These are phyloP conservation scores for Rhopalosiphum padi DNA, from an alignment of 1,140 invertebrate genomes.

Conservation along the genomic window DNA sequence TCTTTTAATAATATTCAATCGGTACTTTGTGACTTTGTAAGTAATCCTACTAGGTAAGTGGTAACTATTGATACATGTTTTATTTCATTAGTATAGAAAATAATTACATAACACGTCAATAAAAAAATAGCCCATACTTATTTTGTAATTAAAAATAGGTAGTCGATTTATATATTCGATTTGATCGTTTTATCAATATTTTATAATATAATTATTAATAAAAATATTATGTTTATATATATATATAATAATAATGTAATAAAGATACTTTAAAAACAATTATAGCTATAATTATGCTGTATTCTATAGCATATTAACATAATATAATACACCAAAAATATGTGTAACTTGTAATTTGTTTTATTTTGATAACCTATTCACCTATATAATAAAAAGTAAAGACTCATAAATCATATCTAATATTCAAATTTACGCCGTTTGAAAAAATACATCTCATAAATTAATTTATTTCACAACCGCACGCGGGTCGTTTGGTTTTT, in stretches of 20 bases:
- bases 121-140: background rate
- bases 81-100: background rate
- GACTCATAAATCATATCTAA: background rate
- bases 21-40: background rate
- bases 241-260: background rate
- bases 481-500: background rate
- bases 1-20: background rate
- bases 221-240: background rate
- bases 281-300: background rate
- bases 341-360: background rate
- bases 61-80: background rate
- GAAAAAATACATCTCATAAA: background rate
- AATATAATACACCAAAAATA: background rate
- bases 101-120: background rate
- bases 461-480: background rate
- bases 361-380: background rate
- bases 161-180: background rate
- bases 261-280: background rate
- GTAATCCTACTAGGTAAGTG: background rate
- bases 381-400: background rate
- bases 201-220: background rate
- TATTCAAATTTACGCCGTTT: background rate
- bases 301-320: background rate
- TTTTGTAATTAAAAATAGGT: background rate
- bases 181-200: background rate